Base-by-base conservation (phyloP, 1,140 invertebrate genomes). In the Drosophila navojoa region DNA sequence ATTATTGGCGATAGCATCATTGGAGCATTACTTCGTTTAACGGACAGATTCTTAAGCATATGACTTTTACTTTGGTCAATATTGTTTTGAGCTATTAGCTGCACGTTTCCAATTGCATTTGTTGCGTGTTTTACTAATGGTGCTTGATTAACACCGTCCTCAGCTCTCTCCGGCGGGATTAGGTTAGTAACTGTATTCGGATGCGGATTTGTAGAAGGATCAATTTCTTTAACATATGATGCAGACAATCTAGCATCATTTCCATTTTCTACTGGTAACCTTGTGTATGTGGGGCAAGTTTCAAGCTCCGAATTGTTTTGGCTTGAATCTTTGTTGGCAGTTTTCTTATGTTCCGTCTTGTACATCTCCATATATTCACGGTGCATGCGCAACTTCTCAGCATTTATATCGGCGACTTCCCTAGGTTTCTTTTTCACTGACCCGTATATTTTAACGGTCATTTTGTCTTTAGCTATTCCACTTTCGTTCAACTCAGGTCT, bases 361-460 rank as follows among this genome's bases (percentile, higher is more conserved):
- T 76, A 76, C 45, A 35, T 47, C 9, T 58, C 25, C 32, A 68
- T 32, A 10, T 76, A 76, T 15, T 76, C 29, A 0, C n/a, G 63
- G 27, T 73, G 61, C 53, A 68, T 19, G 5, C 42, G 49, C 32
- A 32, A 32, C 32, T 32, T 32, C 32, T 32, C 32, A 32, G 9
- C 9, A 32, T 32, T 32, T 2, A 16, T 0, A 25, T 66, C 64
- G 11, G 55, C 16, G 15, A 6, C 4, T 2, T 42, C 40, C 0
- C 15, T 0, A 22, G 27, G 1, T 61, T 27, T 13, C 44, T 7
- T 16, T 38, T 57, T 57, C 13, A 3, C 68, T 29, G 68, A 10
- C 11, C 40, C 13, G 25, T 61, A 61, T 7, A 15, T 35, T 15
- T 22, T 59, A 0, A 42, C 45, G 9, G 32, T 61, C 44, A 40